phyloP scores from a whole-genome alignment of 2,888 invertebrate species.

The Synergus gifuensis region DNA sequence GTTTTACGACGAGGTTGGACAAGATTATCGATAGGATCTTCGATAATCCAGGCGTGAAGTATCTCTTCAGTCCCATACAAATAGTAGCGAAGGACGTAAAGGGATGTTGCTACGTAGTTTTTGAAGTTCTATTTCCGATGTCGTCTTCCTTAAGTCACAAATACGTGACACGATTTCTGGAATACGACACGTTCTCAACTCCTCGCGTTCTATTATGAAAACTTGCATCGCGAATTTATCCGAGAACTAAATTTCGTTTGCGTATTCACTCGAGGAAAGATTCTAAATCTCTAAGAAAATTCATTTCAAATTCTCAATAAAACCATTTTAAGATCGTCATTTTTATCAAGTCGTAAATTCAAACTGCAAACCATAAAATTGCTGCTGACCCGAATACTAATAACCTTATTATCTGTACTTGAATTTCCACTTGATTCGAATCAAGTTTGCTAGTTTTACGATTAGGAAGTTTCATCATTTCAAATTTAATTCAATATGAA shows the following conservation, averaged over 20 bases:
- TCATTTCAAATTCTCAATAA: slow-evolving; percentile 24
- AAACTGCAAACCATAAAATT: background rate
- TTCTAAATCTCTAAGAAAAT: background rate
- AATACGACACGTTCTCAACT: slow-evolving; percentile 32
- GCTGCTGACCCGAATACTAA: background rate
- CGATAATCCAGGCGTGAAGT: slow-evolving; percentile 39
- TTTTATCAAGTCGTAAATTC: background rate
- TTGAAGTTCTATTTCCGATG: slow-evolving; percentile 29
- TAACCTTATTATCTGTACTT: slow-evolving; percentile 1
- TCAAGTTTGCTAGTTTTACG: background rate
- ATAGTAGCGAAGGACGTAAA: slow-evolving; percentile 5
- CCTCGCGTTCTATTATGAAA: slow-evolving; percentile 19
- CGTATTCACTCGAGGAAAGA: slow-evolving; percentile 3
- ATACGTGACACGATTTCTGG: slow-evolving; percentile 27
- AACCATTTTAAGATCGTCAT: slow-evolving; percentile 1
- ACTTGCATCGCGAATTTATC: slow-evolving; percentile 18
- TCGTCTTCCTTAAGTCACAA: slow-evolving; percentile 14
- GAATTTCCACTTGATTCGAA: background rate
- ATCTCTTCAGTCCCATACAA: slow-evolving; percentile 1
- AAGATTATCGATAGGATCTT: slow-evolving; percentile 41
- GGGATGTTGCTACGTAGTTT: slow-evolving; percentile 1
- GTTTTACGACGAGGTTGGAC: slow-evolving; percentile 35
- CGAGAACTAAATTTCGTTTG: background rate
- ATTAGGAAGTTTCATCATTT: background rate
- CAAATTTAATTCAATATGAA: background rate